These are phyloP conservation scores for Halcyon leucocephala DNA, from an alignment of 2,797 vertebrate genomes.

Conservation along the genomic window DNA sequence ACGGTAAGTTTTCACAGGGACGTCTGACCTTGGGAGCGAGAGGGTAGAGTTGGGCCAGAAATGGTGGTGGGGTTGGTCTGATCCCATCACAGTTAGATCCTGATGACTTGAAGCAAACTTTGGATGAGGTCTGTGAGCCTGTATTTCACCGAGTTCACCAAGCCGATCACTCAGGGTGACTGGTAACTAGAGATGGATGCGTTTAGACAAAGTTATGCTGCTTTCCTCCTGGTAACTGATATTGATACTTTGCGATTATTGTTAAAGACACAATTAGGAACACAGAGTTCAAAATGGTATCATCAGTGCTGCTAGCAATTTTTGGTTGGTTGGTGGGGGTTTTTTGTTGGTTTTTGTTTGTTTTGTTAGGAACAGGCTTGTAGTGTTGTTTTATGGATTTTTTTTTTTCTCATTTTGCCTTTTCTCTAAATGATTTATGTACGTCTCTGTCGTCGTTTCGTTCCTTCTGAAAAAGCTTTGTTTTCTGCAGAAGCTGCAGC, in stretches of 20 bases:
- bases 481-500: neutral
- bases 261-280: neutral
- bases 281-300: neutral
- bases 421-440: neutral
- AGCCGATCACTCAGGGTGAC: rapidly evolving
- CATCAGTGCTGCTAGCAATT: neutral
- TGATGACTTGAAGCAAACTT: neutral
- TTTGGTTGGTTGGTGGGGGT: neutral
- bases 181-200: neutral
- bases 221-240: neutral
- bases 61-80: neutral
- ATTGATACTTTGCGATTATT: no score
- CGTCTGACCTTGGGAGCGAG: neutral
- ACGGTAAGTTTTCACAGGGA: neutral
- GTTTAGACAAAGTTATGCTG: neutral
- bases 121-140: neutral
- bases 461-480: neutral
- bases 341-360: no score
- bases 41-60: neutral
- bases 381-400: neutral
- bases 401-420: neutral
- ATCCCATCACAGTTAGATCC: rapidly evolving
- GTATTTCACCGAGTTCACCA: neutral
- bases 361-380: neutral
- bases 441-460: neutral